Percentiles rank a stretch among this genome's conserved stretches.
phyloP scores from a whole-genome alignment of 2,797 vertebrate species.

The Manis pentadactyla region DNA sequence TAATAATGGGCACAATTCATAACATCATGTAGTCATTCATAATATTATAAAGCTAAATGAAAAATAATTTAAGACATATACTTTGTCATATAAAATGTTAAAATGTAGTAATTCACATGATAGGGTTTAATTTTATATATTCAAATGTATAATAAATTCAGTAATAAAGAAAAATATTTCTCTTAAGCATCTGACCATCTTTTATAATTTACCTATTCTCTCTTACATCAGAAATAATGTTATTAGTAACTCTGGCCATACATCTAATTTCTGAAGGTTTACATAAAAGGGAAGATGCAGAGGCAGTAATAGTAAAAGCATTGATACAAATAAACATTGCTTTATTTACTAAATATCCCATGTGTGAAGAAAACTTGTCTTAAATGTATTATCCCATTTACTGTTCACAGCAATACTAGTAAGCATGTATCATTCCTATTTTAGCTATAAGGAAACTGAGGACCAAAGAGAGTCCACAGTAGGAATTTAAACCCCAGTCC shows the following conservation, averaged over 20 bases:
- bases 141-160: neutral
- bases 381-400: neutral
- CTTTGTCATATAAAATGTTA: neutral
- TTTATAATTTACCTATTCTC: neutral
- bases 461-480: neutral
- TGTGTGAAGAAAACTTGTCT: neutral
- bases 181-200: neutral
- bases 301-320: neutral
- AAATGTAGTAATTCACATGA: neutral
- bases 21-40: neutral
- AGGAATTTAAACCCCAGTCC: neutral
- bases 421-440: neutral
- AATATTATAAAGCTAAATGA: neutral
- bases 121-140: neutral
- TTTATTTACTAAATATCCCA: neutral
- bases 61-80: neutral
- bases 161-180: neutral
- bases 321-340: neutral
- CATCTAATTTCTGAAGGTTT: neutral
- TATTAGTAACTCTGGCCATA: neutral
- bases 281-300: neutral
- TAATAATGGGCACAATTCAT: neutral
- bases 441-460: neutral
- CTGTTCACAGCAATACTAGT: neutral
- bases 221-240: neutral